These are phyloP conservation scores for Marronus borbonicus DNA, from an alignment of 2,888 invertebrate species.

Conservation along the genomic window DNA sequence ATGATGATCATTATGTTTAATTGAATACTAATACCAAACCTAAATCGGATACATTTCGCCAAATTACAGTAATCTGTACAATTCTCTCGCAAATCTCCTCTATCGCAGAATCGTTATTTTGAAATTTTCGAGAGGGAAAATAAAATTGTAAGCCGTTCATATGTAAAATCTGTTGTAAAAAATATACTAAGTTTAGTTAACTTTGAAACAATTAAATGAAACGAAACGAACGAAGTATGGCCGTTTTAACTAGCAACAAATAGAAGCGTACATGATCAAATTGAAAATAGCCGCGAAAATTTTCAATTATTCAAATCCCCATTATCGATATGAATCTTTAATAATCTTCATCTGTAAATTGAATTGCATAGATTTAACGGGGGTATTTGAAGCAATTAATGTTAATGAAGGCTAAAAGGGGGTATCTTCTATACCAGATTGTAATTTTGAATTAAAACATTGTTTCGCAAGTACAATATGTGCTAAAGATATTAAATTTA, in stretches of 20 bases:
- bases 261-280: no score
- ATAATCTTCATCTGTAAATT: slow-evolving; percentile 18
- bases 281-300: not conserved
- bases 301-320: slow-evolving; percentile 1
- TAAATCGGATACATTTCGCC: slow-evolving; percentile 8
- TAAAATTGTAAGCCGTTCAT: no score
- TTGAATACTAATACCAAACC: slow-evolving; percentile 5
- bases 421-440: not conserved
- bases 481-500: slow-evolving; percentile 26
- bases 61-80: slow-evolving; percentile 20
- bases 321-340: slow-evolving; percentile 34
- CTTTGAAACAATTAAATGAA: not conserved
- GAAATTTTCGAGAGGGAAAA: not conserved
- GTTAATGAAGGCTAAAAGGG: slow-evolving; percentile 32
- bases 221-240: no score
- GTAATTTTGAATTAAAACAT: slow-evolving; percentile 34
- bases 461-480: slow-evolving; percentile 17
- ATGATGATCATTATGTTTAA: slow-evolving; percentile 28
- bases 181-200: no score
- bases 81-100: not conserved
- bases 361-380: slow-evolving; percentile 22
- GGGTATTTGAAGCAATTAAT: slow-evolving; percentile 20
- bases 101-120: not conserved
- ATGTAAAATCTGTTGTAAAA: no score
- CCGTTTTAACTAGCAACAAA: no score